Base-by-base conservation (phyloP, 2,113 vertebrate genomes). In the Morphnarchus princeps region DNA sequence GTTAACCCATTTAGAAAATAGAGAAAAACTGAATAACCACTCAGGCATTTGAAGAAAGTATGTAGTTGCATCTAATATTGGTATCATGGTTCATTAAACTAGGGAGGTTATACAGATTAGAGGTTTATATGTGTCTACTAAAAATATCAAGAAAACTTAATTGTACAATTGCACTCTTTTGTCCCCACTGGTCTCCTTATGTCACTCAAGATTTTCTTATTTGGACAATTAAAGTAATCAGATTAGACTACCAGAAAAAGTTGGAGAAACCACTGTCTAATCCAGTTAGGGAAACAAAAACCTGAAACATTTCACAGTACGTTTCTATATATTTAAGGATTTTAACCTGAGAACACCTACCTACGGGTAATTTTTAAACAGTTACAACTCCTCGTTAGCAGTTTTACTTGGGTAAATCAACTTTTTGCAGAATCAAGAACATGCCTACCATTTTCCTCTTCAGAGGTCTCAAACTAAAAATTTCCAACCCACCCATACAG, bases 111-210 rank as follows among this genome's bases (percentile, higher is more conserved):
- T 13, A 81, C 13, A 78, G 54, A 49, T 16, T 17, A 80, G 26
- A 69, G 13, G 16, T 34, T 78, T 62, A 34, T 13, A 43, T 8
- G 7, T 3, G 3, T 52, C 58, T 57, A 22, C 19, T 40, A 50
- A 87, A 93, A 87, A 58, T 26, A 77, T 8, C 40, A 49, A n/a
- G 34, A 74, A 63, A 67, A 63, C 4, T 8, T 17, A 45, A 67
- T 13, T 22, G 21, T 45, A 47, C 36, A 83, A 13, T 17, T 36
- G 5, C 21, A 49, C 3, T 61, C 38, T 31, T 61, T n/a, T 8
- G 0, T 58, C 14, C 14, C 25, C 16, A 40, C 36, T 12, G 2
- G 0, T 61, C 12, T 47, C n/a, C 42, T 73, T 18, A 43, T 3
- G 10, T 54, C 21, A 90, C 20, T 82, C 29, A 7, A 57, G 4